Conservation (phyloP, 2,797 vertebrate species). For the Urosaurus nigricauda region DNA sequence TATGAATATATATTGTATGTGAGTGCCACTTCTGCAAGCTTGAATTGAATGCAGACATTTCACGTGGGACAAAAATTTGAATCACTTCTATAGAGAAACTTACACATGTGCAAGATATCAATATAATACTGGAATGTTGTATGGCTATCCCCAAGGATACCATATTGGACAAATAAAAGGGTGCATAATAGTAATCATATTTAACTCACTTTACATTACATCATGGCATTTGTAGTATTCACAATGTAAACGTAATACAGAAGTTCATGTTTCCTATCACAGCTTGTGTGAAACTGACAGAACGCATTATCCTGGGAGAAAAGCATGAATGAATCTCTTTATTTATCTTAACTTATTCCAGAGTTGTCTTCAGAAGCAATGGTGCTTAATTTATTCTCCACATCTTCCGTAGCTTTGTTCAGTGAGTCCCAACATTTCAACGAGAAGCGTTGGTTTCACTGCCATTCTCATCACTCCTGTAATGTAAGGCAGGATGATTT, state of each 20-base stretch:
- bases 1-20: no score
- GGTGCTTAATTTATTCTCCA: constrained; percentile 52
- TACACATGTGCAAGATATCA: no score
- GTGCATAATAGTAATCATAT: no score
- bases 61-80: no score
- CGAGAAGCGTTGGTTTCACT: constrained; percentile 27
- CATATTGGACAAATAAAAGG: no score
- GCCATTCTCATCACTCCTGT: rapidly evolving
- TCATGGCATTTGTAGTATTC: neutral
- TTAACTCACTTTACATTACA: neutral
- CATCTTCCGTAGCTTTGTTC: constrained; percentile 39
- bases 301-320: neutral
- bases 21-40: no score
- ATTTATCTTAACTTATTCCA: constrained; percentile 25
- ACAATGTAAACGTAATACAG: neutral
- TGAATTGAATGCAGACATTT: no score
- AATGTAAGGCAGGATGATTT: constrained; percentile 36
- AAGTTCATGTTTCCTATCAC: neutral
- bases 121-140: neutral
- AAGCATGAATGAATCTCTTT: constrained; percentile 12
- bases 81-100: no score
- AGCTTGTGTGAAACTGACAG: neutral
- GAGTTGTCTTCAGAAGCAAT: constrained; percentile 50
- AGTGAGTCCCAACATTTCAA: constrained; percentile 51
- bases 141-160: neutral